Conservation (phyloP, 1,140 invertebrate genomes). For the Habropoda laboriosa region DNA sequence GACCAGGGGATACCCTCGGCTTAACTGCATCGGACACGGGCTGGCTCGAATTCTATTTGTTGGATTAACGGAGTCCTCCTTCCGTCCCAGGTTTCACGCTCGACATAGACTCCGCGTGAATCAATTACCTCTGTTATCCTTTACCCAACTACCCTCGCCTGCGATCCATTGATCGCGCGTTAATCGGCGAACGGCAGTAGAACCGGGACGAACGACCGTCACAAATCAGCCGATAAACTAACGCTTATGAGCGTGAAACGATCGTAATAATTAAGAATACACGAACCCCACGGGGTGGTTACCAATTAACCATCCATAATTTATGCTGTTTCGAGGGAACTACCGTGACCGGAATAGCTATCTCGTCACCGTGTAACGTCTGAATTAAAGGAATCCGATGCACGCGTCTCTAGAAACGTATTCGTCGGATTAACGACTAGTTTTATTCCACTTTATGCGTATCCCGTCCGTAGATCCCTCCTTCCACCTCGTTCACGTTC, state of each 20-base stretch:
- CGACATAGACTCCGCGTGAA: slow-evolving; percentile 25
- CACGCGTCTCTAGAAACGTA: background rate
- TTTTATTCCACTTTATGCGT: background rate
- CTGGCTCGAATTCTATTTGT: slow-evolving; percentile 52
- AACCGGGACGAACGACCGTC: background rate
- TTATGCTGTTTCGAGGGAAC: slow-evolving; percentile 16
- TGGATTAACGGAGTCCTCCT: slow-evolving; percentile 52
- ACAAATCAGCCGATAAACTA: background rate
- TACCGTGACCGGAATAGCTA: background rate
- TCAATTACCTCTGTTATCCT: slow-evolving; percentile 43
- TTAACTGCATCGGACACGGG: slow-evolving; percentile 46
- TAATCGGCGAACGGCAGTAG: slow-evolving; percentile 18
- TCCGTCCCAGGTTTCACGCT: slow-evolving; percentile 28
- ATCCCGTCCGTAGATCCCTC: no score
- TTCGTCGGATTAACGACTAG: background rate
- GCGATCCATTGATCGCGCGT: slow-evolving; percentile 15
- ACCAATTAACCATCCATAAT: slow-evolving; percentile 26
- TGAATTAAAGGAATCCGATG: slow-evolving; percentile 7
- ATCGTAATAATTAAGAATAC: slow-evolving; percentile 24
- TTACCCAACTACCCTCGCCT: background rate
- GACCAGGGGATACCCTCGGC: slow-evolving; percentile 14
- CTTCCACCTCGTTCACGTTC: background rate
- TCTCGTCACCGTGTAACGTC: slow-evolving; percentile 11
- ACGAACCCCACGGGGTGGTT: background rate
- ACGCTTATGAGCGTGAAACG: background rate